These are phyloP conservation scores for Sisor rabdophorus DNA, from an alignment of 2,113 vertebrate species.

Conservation along the genomic window DNA sequence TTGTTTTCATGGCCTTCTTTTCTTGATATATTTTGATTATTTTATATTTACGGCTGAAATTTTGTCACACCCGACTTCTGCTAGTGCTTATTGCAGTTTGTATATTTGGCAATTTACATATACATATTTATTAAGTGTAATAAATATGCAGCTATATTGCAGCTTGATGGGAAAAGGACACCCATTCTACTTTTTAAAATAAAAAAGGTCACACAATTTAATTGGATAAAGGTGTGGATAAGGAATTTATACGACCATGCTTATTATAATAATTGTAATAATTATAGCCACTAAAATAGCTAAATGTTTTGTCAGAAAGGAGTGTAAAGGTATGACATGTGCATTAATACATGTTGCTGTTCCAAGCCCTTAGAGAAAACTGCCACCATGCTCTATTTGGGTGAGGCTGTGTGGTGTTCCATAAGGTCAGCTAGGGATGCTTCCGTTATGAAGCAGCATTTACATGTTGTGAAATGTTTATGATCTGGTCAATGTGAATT, in stretches of 20 bases:
- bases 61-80: too few species aligned
- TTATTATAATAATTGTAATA: not conserved
- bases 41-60: too few species aligned
- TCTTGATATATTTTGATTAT: not conserved
- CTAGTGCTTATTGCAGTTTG: too few species aligned
- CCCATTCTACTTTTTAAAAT: too few species aligned
- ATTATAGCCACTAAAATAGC: constrained; percentile 4
- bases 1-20: not conserved
- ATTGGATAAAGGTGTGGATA: not conserved
- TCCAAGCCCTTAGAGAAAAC: not conserved
- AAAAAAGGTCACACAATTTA: not conserved
- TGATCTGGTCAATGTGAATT: not conserved
- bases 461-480: not conserved
- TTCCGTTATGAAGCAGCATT: not conserved
- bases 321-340: constrained; percentile 5
- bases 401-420: too few species aligned
- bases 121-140: too few species aligned
- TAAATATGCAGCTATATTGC: too few species aligned
- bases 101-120: too few species aligned
- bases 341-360: constrained; percentile 39
- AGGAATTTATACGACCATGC: not conserved
- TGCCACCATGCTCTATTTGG: not conserved
- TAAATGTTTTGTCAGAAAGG: constrained; percentile 2
- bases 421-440: constrained; percentile 7
- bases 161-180: too few species aligned